A percentile compares a stretch with the other conserved stretches of the same genome.
Evolutionary conservation across 1,140 invertebrate species (phyloP).

Genomic region (Eubasilissa regina): DNA sequence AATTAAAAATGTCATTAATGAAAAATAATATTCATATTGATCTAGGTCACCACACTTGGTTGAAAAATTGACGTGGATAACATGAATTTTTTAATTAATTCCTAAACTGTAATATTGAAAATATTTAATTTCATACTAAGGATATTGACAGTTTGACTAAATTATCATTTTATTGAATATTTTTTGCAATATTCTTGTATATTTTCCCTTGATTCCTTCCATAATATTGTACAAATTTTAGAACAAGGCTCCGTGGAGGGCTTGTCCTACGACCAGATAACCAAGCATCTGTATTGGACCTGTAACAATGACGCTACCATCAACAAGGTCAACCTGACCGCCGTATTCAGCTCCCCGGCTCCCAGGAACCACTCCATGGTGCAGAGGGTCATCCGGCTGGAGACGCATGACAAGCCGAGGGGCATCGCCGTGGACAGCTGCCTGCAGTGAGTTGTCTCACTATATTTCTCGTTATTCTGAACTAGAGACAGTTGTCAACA

Average conservation of each 20-base stretch:
- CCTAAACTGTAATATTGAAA: too few relatives aligned
- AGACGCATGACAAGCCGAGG: slow-evolving; percentile 82
- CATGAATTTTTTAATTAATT: too few relatives aligned
- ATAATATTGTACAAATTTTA: slow-evolving; percentile 51
- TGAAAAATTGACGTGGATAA: too few relatives aligned
- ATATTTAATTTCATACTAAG: too few relatives aligned
- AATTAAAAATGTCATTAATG: too few relatives aligned
- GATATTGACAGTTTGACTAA: too few relatives aligned
- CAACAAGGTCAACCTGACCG: slow-evolving; percentile 50
- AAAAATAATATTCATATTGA: too few relatives aligned
- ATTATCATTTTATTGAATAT: too few relatives aligned
- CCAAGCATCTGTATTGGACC: slow-evolving; percentile 87
- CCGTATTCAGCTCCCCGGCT: slow-evolving; percentile 16
- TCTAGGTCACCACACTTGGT: too few relatives aligned
- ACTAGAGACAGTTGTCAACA: too few relatives aligned
- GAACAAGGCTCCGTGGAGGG: slow-evolving; percentile 88
- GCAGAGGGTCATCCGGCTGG: slow-evolving; percentile 79
- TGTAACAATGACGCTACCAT: slow-evolving; percentile 87
- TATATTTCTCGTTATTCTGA: background rate
- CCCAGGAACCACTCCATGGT: slow-evolving; percentile 63
- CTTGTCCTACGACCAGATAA: slow-evolving; percentile 80
- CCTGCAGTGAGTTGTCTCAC: slow-evolving; percentile 69
- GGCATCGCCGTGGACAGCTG: slow-evolving; percentile 89
- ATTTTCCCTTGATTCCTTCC: too few relatives aligned
- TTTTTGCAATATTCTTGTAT: too few relatives aligned